Evolutionary conservation across 2,888 invertebrate species (phyloP).

Genomic region (Drosophila buzzatii): DNA sequence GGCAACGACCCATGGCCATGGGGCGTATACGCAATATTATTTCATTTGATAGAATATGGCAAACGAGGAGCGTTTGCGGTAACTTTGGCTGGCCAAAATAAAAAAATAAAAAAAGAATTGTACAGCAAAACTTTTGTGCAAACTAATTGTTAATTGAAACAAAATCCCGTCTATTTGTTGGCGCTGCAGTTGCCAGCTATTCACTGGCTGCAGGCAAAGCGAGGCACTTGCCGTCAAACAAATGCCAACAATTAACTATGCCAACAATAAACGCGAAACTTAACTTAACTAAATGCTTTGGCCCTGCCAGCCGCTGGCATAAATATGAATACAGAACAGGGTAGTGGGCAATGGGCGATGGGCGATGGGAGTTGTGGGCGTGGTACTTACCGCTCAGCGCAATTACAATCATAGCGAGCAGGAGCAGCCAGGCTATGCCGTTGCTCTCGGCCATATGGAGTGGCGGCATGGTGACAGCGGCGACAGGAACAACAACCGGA

Average conservation of each 20-base stretch:
- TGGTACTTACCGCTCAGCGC: slow-evolving; percentile 81
- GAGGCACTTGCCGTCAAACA: slow-evolving; percentile 64
- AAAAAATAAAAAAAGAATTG: not conserved
- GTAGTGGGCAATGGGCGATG: not conserved
- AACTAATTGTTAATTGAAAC: slow-evolving; percentile 78
- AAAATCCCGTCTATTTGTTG: slow-evolving; percentile 45
- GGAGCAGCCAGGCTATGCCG: slow-evolving; percentile 73
- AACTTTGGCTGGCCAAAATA: slow-evolving; percentile 35
- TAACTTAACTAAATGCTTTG: slow-evolving; percentile 47
- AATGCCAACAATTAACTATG: slow-evolving; percentile 75
- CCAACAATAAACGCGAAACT: slow-evolving; percentile 67
- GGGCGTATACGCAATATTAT: slow-evolving; percentile 55
- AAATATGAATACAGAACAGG: slow-evolving; percentile 29
- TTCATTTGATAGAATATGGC: slow-evolving; percentile 59
- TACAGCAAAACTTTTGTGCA: slow-evolving; percentile 48
- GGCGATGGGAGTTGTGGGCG: not conserved
- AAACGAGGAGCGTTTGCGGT: slow-evolving; percentile 43
- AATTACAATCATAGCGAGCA: slow-evolving; percentile 74
- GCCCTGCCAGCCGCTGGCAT: slow-evolving; percentile 35
- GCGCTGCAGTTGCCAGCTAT: slow-evolving; percentile 13
- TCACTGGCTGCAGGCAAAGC: slow-evolving; percentile 16
- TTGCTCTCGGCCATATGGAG: slow-evolving; percentile 65
- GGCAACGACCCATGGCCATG: slow-evolving; percentile 10
- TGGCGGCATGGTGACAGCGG: slow-evolving; percentile 49
- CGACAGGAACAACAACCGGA: slow-evolving; percentile 74